Conservation (phyloP, 2,888 invertebrate genomes). For the Drosophila koepferae region DNA sequence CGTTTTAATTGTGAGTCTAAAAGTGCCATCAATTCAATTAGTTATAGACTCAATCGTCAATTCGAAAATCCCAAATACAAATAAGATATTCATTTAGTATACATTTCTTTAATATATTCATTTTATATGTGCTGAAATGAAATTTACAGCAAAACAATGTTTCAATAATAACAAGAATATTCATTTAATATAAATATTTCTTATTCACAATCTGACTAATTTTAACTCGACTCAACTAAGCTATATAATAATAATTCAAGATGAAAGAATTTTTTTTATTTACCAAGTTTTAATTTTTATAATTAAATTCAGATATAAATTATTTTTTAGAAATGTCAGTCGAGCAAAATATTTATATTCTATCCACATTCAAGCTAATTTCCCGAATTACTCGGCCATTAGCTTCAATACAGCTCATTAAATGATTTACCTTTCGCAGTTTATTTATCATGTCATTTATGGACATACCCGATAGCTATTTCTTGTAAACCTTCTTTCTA, state of each 20-base stretch:
- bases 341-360: too few species aligned
- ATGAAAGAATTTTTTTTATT: too few species aligned
- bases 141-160: too few species aligned
- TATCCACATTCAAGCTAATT: too few species aligned
- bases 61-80: background rate
- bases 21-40: constrained; percentile 17
- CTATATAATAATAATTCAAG: too few species aligned
- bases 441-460: constrained; percentile 3
- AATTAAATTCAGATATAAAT: too few species aligned
- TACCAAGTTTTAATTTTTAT: too few species aligned
- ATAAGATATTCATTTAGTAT: background rate
- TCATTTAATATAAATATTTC: background rate
- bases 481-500: constrained; percentile 43
- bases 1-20: constrained; percentile 66
- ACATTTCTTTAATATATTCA: background rate
- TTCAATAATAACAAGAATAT: too few species aligned
- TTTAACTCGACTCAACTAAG: too few species aligned
- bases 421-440: background rate
- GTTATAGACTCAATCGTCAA: background rate
- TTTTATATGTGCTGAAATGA: too few species aligned
- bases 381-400: too few species aligned
- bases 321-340: too few species aligned
- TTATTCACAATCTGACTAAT: background rate
- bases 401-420: background rate
- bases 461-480: constrained; percentile 3